Evolutionary conservation across 37 sponge, comb jelly and placozoan genomes (phyloP).

Genomic region (Beroe forskalii): DNA sequence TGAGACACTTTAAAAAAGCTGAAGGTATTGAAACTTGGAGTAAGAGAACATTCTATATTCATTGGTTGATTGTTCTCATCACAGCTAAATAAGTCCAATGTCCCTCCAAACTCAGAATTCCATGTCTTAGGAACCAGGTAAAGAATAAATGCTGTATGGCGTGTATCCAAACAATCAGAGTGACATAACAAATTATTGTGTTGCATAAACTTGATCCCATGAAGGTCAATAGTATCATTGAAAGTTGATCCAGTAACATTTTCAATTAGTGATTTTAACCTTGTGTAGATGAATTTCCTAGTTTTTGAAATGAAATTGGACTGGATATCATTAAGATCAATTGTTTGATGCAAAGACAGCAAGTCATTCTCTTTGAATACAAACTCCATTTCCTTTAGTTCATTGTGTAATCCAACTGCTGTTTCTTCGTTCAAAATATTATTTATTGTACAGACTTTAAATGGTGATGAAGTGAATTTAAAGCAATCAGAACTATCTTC

Average conservation of each 20-base stretch:
- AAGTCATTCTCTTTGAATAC: conserved; percentile 57
- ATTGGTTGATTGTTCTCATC: background rate
- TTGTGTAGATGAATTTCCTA: conserved; percentile 35
- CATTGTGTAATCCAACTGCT: background rate
- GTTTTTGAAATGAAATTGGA: background rate
- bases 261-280: background rate
- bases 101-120: conserved; percentile 22
- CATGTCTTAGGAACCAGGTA: conserved; percentile 36
- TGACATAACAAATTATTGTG: conserved; percentile 23
- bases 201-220: conserved; percentile 37
- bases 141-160: conserved; percentile 48
- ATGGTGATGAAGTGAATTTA: background rate
- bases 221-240: conserved; percentile 35
- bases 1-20: conserved; percentile 46
- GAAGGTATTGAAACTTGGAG: conserved; percentile 36
- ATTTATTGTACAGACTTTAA: conserved; percentile 2
- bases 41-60: background rate
- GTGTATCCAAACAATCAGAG: conserved; percentile 15
- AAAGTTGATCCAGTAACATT: conserved; percentile 5
- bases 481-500: background rate
- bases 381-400: background rate
- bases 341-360: conserved; percentile 31
- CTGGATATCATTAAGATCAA: background rate
- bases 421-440: background rate
- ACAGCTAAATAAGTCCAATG: conserved; percentile 17